phyloP scores from a whole-genome alignment of 2,797 vertebrate species.

The Anisognathus igniventris region DNA sequence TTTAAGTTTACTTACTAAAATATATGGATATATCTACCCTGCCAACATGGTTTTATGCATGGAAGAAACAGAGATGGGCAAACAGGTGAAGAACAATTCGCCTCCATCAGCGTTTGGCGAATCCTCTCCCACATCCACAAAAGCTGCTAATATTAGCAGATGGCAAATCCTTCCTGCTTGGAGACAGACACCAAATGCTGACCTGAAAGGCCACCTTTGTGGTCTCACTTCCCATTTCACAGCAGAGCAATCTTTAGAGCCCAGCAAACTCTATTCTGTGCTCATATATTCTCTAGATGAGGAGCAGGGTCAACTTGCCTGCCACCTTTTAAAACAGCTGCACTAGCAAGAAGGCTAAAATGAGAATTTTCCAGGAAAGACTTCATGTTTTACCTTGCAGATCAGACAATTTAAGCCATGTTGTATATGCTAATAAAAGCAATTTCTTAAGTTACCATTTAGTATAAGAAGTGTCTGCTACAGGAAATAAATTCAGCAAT shows the following conservation, averaged over 20 bases:
- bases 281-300: background rate
- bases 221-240: background rate
- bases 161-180: background rate
- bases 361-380: background rate
- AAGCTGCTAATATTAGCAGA: background rate
- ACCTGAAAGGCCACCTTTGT: background rate
- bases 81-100: background rate
- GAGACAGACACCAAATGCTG: background rate
- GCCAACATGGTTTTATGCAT: fast-evolving
- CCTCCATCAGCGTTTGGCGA: background rate
- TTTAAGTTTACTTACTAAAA: background rate
- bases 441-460: slow-evolving; percentile 75
- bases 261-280: background rate
- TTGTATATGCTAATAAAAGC: slow-evolving; percentile 40
- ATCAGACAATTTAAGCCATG: background rate
- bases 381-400: background rate
- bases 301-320: background rate
- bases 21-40: background rate
- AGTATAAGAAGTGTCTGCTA: slow-evolving; percentile 75
- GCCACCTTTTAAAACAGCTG: background rate
- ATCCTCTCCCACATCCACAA: background rate
- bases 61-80: background rate
- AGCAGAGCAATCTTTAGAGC: background rate
- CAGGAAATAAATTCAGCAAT: slow-evolving; percentile 76
- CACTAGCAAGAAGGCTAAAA: background rate